Conservation (phyloP, 2,888 invertebrate species). For the Acanthosepion esculentum region DNA sequence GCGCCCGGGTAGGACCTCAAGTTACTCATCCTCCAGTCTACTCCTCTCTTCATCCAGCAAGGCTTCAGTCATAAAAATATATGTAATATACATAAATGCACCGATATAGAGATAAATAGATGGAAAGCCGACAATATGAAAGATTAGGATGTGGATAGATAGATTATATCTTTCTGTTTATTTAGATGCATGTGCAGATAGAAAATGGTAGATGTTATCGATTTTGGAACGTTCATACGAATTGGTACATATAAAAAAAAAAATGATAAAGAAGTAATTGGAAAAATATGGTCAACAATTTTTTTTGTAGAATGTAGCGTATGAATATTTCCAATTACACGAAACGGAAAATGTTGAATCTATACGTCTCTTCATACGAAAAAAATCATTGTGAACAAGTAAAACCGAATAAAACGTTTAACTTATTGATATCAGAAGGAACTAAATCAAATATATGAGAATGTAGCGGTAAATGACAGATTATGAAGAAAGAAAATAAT, state of each 20-base stretch:
- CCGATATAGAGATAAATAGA: not conserved
- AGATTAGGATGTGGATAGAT: not conserved
- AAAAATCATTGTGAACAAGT: too few species aligned
- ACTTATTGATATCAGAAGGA: too few species aligned
- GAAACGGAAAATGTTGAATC: not conserved
- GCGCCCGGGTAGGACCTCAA: not conserved
- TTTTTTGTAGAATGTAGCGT: not conserved
- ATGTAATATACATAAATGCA: not conserved
- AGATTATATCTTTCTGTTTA: not conserved
- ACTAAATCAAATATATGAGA: too few species aligned
- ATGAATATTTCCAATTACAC: conserved; percentile 18
- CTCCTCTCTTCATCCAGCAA: not conserved
- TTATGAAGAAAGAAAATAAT: too few species aligned
- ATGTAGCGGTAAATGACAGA: too few species aligned
- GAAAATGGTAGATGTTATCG: not conserved
- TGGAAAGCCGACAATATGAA: not conserved
- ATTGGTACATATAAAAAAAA: not conserved
- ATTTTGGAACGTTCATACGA: not conserved
- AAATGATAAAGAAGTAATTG: not conserved
- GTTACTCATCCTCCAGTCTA: not conserved
- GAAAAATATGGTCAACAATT: not conserved
- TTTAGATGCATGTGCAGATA: not conserved
- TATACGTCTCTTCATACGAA: not conserved
- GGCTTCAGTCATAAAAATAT: not conserved
- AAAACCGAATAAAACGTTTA: too few species aligned